Base-by-base conservation (phyloP, 1,140 invertebrate species). In the Samia ricini region DNA sequence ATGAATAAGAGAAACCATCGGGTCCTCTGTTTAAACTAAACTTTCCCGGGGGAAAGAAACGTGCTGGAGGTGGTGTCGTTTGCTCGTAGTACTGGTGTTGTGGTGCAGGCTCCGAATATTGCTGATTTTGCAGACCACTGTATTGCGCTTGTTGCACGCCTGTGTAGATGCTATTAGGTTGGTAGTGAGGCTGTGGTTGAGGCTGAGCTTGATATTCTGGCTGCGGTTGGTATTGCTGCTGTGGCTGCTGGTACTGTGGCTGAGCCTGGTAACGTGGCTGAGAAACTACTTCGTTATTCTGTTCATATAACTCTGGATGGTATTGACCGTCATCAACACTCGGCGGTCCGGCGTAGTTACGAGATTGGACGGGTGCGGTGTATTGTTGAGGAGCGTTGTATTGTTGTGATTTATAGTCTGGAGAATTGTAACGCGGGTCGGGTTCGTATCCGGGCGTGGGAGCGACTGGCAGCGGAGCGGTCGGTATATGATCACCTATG, bases 21-120 rank as follows among this genome's bases (percentile, higher is more conserved):
- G 95, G 95, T 49, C 95, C 96, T 83, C 96, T 92, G 91, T 96
- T 96, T 67, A 97, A 92, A 72, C 93, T 94, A 60, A 97, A 92
- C 81, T 96, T 96, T 61, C 96, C 96, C 2, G 96, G 95, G 20
- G 95, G 95, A 79, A 94, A 95, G 88, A 96, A 96, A 70, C 94
- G 92, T 64, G 93, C 92, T 1, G 95, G 93, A 12, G 93, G 89
- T 50, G 92, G 93, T 18, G 95, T 95, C 22, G 94, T 95, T 5
- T 91, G 85, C 48, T 91, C 91, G 70, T 92, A 92, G 74, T 89
- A 85, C 71, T 92, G 91, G 51, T 71, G 84, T 64, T 61, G 76
- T 5, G 64, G 62, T 51, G 52, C 72, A 61, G 57, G 78, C 49
- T 74, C 79, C 12, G 72, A 81, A 10, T 71, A 73, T 22, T 91